Evolutionary conservation across 2,888 invertebrate genomes (phyloP), one percentile per base, ranked within the genome.

Genomic region (Dryobotodes eremita): DNA sequence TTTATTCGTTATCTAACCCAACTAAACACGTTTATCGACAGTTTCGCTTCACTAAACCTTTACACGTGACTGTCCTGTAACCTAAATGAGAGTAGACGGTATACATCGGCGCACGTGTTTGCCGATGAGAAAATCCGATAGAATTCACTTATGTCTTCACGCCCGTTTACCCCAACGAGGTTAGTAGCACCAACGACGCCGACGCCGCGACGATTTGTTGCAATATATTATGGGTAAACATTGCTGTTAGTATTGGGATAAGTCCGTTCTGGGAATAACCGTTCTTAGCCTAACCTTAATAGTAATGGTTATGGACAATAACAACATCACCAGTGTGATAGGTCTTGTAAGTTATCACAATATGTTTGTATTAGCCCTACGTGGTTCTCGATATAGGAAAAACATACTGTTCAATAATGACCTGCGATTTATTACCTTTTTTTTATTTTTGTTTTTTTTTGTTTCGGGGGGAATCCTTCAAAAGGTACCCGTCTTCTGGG

Each of bases 31-130:
- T 71, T 71, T 80, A 82, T 85, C 88, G 82, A 88, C 53, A 72
- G 23, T 20, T 61, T 71, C 57, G 17, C 77, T 3, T 80, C 88
- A 82, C 79, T 88, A 79, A 36, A 11, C 15, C 53, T 26, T 46
- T n/a, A 66, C 82, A 84, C 82, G 84, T 85, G 88, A 81, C 82
- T 85, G 75, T 85, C 82, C 80, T 87, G 72, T 64, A 83, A 81
- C 86, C 84, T 71, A 80, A 88, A 82, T 83, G 64, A 69, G 76
- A 83, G 72, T 62, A 59, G 70, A 66, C 75, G 53, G 68, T 83
- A 71, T 80, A 75, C 84, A 64, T 46, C 26, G 11, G 31, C 64
- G 73, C 88, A 88, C 86, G 88, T 88, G 87, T 80, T 69, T 6
- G 15, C n/a, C 48, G 46, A 31, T 68, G 68, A 79, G 79, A 85